Conservation (phyloP, 2,888 invertebrate species). For the Syrphus vitripennis region DNA sequence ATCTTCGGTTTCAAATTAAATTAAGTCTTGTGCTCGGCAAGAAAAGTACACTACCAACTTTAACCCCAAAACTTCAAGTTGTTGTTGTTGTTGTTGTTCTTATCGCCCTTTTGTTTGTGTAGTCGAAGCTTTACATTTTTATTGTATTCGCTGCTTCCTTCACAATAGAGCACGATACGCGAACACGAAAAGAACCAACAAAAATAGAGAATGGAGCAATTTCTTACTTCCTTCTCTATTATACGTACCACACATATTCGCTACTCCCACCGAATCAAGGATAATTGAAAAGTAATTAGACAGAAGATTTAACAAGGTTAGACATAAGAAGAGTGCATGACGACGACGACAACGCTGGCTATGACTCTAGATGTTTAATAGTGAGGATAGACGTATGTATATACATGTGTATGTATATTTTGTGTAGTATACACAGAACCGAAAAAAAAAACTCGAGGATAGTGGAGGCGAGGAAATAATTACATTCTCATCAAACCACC, state of each 20-base stretch:
- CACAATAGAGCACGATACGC: not conserved
- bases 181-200: not conserved
- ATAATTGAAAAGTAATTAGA: conserved; percentile 71
- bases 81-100: conserved; percentile 1
- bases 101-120: not conserved
- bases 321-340: conserved; percentile 53
- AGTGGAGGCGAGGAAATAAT: conserved; percentile 35
- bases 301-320: conserved; percentile 68
- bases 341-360: not conserved
- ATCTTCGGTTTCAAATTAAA: conserved; percentile 58
- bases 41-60: conserved; percentile 46
- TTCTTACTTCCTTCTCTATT: conserved; percentile 51
- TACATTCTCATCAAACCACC: conserved; percentile 23
- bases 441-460: not conserved
- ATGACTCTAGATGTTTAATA: not conserved
- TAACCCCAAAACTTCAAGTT: conserved; percentile 28
- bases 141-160: not conserved
- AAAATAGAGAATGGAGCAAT: conserved; percentile 42
- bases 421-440: not conserved
- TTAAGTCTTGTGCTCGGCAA: conserved; percentile 40
- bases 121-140: not conserved
- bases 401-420: not conserved
- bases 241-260: not conserved
- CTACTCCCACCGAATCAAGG: conserved; percentile 67
- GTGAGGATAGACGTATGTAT: not conserved